Base-by-base conservation (phyloP, 2,113 vertebrate genomes). In the Vidua chalybeata region DNA sequence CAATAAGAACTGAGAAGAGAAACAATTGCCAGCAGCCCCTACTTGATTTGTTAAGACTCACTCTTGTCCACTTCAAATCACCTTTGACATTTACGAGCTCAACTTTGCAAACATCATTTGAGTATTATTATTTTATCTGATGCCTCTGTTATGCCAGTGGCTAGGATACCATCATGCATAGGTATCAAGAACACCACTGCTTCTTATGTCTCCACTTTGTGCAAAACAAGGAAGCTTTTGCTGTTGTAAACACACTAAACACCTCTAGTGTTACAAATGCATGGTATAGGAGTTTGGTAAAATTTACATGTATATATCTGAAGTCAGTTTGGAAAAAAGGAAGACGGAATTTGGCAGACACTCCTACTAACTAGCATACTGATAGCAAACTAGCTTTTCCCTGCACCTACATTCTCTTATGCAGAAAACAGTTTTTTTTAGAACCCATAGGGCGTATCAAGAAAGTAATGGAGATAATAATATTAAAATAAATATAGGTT, bases 61-160 rank as follows among this genome's bases (percentile, higher is more conserved):
- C 71, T 96, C 95, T 96, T 95, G 93, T 93, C 95, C 96, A 94
- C 84, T 91, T 94, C 81, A 96, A 96, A 96, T 94, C 95, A 95
- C 95, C 93, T 97, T 94, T 96, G 93, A 91, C 94, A 91, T 89
- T 94, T 94, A 96, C 18, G n/a, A 95, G 81, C 74, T 93, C 87
- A 87, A 96, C 84, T 95, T 94, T 79, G 84, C 77, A 96, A 95
- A 95, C 91, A 95, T 94, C 66, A 93, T 96, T 95, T 95, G 89
- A 93, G 91, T 87, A 95, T 95, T 96, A 96, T 93, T 95, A 94
- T 96, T 97, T 96, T 96, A 95, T 55, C 84, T 85, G 93, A 93
- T 91, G 56, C 80, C 16, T 95, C 80, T 82, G 92, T 94, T 95
- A 93, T 91, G 51, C 46, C 54, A 69, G n/a, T 37, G 12, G 45